These are phyloP conservation scores for Popillia japonica DNA, from an alignment of 1,140 invertebrate genomes.

Conservation along the genomic window DNA sequence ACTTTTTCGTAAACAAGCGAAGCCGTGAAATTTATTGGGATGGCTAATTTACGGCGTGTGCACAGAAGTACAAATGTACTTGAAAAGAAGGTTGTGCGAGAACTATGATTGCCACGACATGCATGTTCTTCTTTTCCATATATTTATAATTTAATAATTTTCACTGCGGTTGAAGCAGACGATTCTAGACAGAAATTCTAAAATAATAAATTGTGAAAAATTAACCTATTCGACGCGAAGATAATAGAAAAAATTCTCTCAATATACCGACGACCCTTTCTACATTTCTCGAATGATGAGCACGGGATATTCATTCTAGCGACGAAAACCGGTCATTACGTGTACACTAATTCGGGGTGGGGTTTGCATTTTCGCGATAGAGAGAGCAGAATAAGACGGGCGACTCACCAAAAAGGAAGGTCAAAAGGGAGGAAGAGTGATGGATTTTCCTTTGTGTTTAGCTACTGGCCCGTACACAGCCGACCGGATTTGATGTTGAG, in stretches of 20 bases:
- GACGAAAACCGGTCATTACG: conserved; percentile 43
- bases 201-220: too few species aligned
- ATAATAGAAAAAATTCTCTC: too few species aligned
- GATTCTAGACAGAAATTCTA: too few species aligned
- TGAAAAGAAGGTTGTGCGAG: neutral
- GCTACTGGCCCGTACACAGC: conserved; percentile 46
- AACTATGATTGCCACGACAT: too few species aligned
- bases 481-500: conserved; percentile 47
- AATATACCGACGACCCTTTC: too few species aligned
- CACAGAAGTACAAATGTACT: conserved; percentile 44
- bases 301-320: conserved; percentile 5
- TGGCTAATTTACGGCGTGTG: conserved; percentile 48
- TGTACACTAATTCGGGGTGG: conserved; percentile 44
- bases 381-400: conserved; percentile 32
- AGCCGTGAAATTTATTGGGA: conserved; percentile 46
- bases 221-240: too few species aligned
- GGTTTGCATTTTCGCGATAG: conserved; percentile 36
- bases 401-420: conserved; percentile 47
- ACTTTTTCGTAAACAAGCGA: conserved; percentile 43
- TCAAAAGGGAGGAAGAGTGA: conserved; percentile 49
- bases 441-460: conserved; percentile 53
- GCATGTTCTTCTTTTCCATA: too few species aligned
- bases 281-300: too few species aligned
- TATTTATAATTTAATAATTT: too few species aligned
- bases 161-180: too few species aligned